Conservation (phyloP, 2,113 vertebrate genomes). For the Oenanthe melanoleuca region DNA sequence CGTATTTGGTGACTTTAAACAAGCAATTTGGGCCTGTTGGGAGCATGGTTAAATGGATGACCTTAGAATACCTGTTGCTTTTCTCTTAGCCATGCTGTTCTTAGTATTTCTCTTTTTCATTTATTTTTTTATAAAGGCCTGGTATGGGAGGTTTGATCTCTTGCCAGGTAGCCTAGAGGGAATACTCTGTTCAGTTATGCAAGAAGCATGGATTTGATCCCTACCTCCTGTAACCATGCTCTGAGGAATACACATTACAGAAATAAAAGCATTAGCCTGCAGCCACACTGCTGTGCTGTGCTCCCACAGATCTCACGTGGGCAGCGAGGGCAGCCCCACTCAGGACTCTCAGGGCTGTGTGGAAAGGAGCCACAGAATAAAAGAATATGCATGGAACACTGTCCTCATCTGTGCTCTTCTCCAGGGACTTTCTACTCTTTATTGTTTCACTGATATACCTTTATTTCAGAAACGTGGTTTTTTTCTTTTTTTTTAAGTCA, state of each 20-base stretch:
- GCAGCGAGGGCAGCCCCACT: background rate
- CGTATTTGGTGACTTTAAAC: background rate
- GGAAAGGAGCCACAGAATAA: background rate
- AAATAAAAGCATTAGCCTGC: constrained; percentile 49
- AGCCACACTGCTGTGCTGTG: background rate
- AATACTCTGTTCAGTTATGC: constrained; percentile 2
- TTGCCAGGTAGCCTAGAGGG: background rate
- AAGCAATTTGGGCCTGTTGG: background rate
- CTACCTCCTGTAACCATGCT: background rate
- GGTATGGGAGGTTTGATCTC: constrained; percentile 3
- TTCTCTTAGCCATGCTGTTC: background rate
- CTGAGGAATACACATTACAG: background rate
- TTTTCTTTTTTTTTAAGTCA: background rate
- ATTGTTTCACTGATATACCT: background rate
- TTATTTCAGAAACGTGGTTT: background rate
- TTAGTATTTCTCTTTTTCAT: background rate
- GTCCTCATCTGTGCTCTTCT: background rate
- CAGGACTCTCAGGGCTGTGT: background rate
- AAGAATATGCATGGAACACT: background rate
- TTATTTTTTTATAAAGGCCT: background rate
- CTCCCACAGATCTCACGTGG: background rate
- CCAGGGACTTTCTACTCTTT: background rate
- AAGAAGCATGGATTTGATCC: constrained; percentile 34
- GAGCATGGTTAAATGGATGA: background rate
- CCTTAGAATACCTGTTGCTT: background rate